Conservation (phyloP, 2,113 vertebrate genomes). For the Entomyzon cyanotis region DNA sequence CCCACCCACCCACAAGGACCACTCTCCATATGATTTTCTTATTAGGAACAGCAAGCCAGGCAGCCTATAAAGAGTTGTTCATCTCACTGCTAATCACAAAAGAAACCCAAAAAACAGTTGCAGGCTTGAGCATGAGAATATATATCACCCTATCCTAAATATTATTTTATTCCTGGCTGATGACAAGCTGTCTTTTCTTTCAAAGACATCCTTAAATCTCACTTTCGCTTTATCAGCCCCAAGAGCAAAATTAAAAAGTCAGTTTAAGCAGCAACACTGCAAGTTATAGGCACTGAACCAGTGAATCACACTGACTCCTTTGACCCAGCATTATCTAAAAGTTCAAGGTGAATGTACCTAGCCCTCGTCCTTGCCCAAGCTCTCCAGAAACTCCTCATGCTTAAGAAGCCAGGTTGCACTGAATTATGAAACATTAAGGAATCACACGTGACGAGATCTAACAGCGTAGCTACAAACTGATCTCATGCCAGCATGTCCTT, state of each 20-base stretch:
- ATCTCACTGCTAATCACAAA: background rate
- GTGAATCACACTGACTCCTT: background rate
- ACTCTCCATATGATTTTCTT: background rate
- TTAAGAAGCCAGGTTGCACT: background rate
- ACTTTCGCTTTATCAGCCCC: background rate
- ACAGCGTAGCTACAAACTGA: background rate
- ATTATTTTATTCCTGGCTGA: background rate
- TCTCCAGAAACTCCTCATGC: background rate
- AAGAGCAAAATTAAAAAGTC: constrained; percentile 23
- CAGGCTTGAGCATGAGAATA: background rate
- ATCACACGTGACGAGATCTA: background rate
- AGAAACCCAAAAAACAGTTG: background rate
- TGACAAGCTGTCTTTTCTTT: background rate
- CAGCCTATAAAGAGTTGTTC: background rate
- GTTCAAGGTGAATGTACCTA: background rate
- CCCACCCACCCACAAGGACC: background rate
- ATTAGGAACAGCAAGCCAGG: background rate
- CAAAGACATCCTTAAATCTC: constrained; percentile 18
- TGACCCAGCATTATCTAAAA: background rate
- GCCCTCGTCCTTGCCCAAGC: background rate
- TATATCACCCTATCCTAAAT: background rate
- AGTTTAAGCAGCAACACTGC: background rate
- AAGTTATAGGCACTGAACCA: background rate
- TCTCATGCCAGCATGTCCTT: background rate
- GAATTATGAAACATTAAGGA: background rate